Evolutionary conservation across 2,113 vertebrate genomes (phyloP).

Genomic region (Cichladusa arquata): DNA sequence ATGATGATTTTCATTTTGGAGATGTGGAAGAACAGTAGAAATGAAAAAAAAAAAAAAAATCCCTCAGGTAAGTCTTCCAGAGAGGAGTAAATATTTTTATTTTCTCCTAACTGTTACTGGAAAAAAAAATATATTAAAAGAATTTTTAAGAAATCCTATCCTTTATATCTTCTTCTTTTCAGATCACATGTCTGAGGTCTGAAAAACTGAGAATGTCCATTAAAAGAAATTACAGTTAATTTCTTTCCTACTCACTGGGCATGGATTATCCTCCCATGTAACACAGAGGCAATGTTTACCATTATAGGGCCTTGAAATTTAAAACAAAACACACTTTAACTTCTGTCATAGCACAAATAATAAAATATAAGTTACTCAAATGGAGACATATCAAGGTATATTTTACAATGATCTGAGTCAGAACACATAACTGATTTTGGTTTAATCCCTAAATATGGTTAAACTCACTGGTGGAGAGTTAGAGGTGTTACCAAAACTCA

Average conservation of each 20-base stretch:
- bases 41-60: background rate
- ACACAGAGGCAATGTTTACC: background rate
- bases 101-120: background rate
- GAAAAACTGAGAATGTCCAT: background rate
- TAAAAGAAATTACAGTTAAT: background rate
- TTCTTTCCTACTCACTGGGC: background rate
- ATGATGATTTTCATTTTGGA: background rate
- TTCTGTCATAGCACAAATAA: background rate
- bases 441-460: background rate
- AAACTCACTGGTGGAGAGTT: background rate
- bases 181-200: background rate
- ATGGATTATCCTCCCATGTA: background rate
- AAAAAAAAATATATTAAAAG: background rate
- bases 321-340: background rate
- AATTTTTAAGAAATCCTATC: background rate
- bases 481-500: background rate
- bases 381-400: background rate
- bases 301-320: background rate
- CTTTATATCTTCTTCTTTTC: background rate
- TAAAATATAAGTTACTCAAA: rapidly evolving
- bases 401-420: rapidly evolving
- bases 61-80: background rate
- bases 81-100: background rate
- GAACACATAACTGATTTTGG: background rate
- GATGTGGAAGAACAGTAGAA: background rate